Evolutionary conservation across 2,888 invertebrate genomes (phyloP).

Genomic region (Anticlea derivata): DNA sequence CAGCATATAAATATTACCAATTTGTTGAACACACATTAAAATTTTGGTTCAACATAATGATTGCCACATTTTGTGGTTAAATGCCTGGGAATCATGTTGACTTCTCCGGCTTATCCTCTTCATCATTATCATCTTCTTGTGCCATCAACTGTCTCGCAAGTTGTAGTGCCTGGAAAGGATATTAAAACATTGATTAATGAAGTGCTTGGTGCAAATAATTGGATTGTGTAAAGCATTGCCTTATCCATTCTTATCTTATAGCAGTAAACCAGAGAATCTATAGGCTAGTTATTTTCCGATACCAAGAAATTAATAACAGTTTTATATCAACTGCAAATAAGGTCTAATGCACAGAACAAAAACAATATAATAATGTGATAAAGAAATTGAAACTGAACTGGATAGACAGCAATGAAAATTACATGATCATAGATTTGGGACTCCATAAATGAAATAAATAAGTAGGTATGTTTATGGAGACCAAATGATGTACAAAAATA

Average conservation of each 20-base stretch:
- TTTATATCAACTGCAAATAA: neutral
- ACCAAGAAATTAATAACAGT: neutral
- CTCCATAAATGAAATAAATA: too few relatives aligned
- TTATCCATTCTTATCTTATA: neutral
- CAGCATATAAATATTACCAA: slow-evolving; percentile 9
- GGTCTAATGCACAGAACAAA: neutral
- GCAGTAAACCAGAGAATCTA: neutral
- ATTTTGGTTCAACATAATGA: slow-evolving; percentile 1
- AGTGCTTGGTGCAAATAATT: neutral
- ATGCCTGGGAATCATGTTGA: slow-evolving; percentile 61
- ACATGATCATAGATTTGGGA: too few relatives aligned
- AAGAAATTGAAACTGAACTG: too few relatives aligned
- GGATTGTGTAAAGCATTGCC: neutral
- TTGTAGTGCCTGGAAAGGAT: slow-evolving; percentile 92
- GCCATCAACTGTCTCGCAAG: slow-evolving; percentile 95
- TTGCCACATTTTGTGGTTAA: neutral
- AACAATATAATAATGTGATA: neutral
- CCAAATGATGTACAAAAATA: too few relatives aligned
- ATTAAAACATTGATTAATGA: neutral
- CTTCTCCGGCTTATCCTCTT: slow-evolving; percentile 56
- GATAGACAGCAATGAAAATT: too few relatives aligned
- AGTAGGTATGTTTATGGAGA: too few relatives aligned
- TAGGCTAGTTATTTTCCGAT: neutral
- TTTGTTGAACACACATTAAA: neutral
- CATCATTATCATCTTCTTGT: slow-evolving; percentile 94